phyloP scores from a whole-genome alignment of 2,113 vertebrate species.

The Mohoua ochrocephala region DNA sequence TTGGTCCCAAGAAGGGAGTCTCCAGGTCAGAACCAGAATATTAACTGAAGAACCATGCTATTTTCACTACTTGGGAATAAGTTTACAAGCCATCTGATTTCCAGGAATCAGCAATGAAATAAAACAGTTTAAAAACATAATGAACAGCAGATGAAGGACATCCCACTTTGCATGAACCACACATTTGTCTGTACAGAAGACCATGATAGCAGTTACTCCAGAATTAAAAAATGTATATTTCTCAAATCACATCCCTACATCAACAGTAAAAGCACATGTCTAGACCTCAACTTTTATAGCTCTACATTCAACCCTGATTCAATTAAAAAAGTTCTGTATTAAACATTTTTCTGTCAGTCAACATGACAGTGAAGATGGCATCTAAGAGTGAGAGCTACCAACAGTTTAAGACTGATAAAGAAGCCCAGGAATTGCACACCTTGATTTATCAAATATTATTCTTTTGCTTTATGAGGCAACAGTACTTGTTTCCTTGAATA shows the following conservation, averaged over 20 bases:
- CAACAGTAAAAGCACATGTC: not conserved
- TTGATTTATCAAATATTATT: not conserved
- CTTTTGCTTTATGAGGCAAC: not conserved
- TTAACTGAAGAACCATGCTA: not conserved
- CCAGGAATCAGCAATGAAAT: not conserved
- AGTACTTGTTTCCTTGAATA: constrained; percentile 15
- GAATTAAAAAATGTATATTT: not conserved
- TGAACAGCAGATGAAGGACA: not conserved
- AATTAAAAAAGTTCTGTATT: not conserved
- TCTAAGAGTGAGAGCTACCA: not conserved
- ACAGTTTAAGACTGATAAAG: not conserved
- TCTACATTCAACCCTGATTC: not conserved
- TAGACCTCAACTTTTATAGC: not conserved
- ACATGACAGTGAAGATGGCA: not conserved
- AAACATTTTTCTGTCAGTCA: not conserved
- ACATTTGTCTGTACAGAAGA: not conserved
- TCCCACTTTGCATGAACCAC: not conserved
- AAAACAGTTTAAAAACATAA: not conserved
- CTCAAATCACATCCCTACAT: not conserved
- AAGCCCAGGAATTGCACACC: not conserved
- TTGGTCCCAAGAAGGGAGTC: not conserved
- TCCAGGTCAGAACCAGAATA: not conserved
- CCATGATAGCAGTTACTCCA: not conserved
- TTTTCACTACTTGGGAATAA: not conserved
- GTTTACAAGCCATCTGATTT: not conserved